Conservation (phyloP, 2,888 invertebrate species). For the Campopleginae sp. region DNA sequence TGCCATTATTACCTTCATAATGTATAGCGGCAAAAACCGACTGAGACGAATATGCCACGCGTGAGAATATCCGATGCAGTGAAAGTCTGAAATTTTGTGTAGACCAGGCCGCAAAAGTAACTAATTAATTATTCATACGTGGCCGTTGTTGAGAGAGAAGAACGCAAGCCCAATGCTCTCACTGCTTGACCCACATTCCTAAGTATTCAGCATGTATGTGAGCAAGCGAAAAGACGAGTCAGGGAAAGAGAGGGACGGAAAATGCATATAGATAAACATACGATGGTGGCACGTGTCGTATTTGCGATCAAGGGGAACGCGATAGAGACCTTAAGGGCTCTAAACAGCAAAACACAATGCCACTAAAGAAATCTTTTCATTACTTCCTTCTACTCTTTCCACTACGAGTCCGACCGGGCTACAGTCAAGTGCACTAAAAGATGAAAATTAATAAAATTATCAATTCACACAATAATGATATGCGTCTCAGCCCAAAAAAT, state of each 20-base stretch:
- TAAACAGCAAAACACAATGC: neutral
- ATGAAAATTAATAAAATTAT: too few species aligned
- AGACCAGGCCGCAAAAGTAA: constrained; percentile 72
- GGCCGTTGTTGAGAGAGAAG: constrained; percentile 74
- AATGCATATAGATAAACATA: neutral
- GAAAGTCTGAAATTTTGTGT: constrained; percentile 61
- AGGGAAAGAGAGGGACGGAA: constrained; percentile 52
- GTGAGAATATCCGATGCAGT: constrained; percentile 45
- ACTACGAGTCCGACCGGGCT: too few species aligned
- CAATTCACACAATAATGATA: too few species aligned
- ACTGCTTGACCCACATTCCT: constrained; percentile 72
- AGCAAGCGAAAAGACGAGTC: constrained; percentile 68
- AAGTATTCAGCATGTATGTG: constrained; percentile 80
- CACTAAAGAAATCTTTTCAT: neutral
- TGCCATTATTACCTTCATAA: neutral
- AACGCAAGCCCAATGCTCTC: constrained; percentile 73
- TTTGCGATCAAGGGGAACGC: neutral
- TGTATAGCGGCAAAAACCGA: neutral
- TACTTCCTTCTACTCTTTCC: too few species aligned
- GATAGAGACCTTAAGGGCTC: neutral
- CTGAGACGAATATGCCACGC: constrained; percentile 9
- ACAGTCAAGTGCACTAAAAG: too few species aligned
- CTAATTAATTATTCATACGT: constrained; percentile 82
- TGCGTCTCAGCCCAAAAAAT: too few species aligned
- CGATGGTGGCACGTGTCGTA: neutral